Evolutionary conservation across 2,888 invertebrate genomes (phyloP).

Genomic region (Neoaliturus tenellus): DNA sequence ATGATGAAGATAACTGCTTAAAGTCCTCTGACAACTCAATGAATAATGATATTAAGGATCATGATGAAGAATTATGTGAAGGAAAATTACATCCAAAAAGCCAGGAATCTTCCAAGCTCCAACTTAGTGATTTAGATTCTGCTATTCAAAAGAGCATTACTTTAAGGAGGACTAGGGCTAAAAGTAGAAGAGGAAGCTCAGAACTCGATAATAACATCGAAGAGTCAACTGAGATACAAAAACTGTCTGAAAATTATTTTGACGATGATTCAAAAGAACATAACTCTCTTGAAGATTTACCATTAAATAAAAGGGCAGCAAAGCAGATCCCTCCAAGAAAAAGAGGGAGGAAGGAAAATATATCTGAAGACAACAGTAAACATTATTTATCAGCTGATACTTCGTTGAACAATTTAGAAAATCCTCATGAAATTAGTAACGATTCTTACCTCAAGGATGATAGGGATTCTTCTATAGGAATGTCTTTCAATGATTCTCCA

Average conservation of each 20-base stretch:
- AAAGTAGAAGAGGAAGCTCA: neutral
- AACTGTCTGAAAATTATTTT: neutral
- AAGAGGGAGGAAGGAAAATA: neutral
- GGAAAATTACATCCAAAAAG: neutral
- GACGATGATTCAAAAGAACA: neutral
- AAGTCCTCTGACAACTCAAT: neutral
- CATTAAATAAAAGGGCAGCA: constrained; percentile 22
- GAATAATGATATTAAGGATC: neutral
- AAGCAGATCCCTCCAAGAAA: neutral
- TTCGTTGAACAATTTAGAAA: neutral
- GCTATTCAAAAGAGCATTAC: constrained; percentile 9
- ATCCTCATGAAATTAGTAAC: neutral
- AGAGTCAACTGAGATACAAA: neutral
- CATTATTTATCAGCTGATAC: neutral
- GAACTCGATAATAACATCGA: neutral
- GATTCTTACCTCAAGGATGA: neutral
- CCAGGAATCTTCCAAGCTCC: neutral
- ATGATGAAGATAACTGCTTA: neutral
- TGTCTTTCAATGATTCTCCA: neutral
- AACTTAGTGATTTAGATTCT: constrained; percentile 17
- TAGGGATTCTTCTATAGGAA: neutral
- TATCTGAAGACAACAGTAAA: neutral
- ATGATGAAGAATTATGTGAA: neutral
- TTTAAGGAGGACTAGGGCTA: constrained; percentile 8
- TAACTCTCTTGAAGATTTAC: neutral